These are phyloP conservation scores for Halcyon badia DNA, from an alignment of 2,797 vertebrate genomes.

Conservation along the genomic window DNA sequence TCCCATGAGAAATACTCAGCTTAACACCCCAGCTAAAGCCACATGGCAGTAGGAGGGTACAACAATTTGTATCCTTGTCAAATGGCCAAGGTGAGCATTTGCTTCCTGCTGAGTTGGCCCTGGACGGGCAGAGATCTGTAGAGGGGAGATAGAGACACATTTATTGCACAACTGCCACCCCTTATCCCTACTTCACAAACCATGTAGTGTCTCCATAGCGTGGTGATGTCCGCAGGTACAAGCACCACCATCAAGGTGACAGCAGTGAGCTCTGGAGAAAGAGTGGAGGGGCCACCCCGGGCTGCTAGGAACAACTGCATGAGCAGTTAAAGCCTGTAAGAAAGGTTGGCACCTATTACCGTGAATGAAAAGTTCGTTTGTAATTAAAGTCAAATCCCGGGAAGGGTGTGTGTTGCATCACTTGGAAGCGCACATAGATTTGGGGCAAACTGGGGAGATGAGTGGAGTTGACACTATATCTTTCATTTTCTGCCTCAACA, in stretches of 20 bases:
- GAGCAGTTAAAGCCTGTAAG: not conserved
- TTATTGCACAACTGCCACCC: not conserved
- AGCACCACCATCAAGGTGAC: not conserved
- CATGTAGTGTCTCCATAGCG: not conserved
- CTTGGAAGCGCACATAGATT: fast-evolving
- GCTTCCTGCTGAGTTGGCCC: not conserved
- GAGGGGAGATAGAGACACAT: not conserved
- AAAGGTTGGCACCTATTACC: not conserved
- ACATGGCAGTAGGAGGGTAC: not conserved
- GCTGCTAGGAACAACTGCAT: not conserved
- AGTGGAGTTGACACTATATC: not conserved
- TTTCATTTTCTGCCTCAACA: not conserved
- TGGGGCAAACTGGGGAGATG: not conserved
- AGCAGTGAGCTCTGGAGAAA: not conserved
- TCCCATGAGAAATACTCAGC: not conserved
- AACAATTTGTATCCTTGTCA: not conserved
- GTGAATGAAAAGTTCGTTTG: not conserved
- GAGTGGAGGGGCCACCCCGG: not conserved
- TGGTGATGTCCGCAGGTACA: not conserved
- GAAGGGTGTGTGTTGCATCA: not conserved
- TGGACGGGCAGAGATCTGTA: not conserved
- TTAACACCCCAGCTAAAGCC: not conserved
- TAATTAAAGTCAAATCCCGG: not conserved
- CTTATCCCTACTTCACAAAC: not conserved
- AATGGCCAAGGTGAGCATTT: not conserved